Base-by-base conservation (phyloP, 2,888 invertebrate genomes). In the Melanophora roralis region DNA sequence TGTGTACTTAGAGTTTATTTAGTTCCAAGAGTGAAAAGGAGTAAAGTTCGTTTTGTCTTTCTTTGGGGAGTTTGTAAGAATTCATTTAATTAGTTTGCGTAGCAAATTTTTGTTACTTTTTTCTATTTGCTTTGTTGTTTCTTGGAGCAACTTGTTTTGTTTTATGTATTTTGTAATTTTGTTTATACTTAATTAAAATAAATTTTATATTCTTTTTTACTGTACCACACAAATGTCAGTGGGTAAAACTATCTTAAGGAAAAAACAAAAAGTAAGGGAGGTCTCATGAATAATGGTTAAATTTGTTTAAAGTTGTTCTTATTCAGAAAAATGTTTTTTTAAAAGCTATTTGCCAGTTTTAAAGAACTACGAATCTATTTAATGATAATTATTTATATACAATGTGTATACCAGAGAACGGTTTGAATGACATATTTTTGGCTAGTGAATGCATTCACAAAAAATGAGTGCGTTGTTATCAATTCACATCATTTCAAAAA, bases 21-120 rank as follows among this genome's bases (percentile, higher is more conserved):
- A 60, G 43, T 60, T 71, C 45, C 72, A 71, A 14, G 23, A 51
- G 38, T 32, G n/a, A n/a, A n/a, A n/a, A 62, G 49, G 47, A 47
- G 14, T 43, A 45, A 32, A 75, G 36, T 67, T 71, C 67, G 60
- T 79, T 76, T 81, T 59, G 65, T 72, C 69, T 75, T 78, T 59
- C 82, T 55, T 78, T 72, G 34, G 80, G 59, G 82, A 82, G 78
- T 78, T 82, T 79, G 81, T 82, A 82, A 81, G 82, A 82, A 82
- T 82, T 82, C 78, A 79, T 75, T 83, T 83, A 82, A 83, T 83
- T 83, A 83, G 82, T 82, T 82, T 82, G 82, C 69, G 82, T 82
- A 78, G 75, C 57, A 65, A 69, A 77, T 75, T 81, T 74, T 68
- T 68, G 43, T 67, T 68, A 40, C n/a, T 79, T 71, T 59, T 65